phyloP scores from a whole-genome alignment of 2,797 vertebrate species.

The Psittacula derbiana region DNA sequence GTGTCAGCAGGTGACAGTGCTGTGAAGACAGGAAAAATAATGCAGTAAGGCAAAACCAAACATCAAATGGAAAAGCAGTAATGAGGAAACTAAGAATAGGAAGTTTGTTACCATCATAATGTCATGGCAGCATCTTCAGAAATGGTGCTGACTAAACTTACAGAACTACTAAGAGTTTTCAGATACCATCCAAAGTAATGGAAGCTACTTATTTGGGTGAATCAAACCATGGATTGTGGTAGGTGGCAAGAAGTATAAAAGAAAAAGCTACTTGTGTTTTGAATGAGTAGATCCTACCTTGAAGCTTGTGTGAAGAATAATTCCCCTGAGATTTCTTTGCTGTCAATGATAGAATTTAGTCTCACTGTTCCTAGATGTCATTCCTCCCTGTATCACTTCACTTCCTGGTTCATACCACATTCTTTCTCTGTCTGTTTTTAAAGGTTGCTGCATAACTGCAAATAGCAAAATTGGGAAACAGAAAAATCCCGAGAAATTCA shows the following conservation, averaged over 20 bases:
- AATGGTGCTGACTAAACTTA: neutral
- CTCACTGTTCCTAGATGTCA: neutral
- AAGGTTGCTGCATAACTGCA: neutral
- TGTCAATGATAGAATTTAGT: neutral
- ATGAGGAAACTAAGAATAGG: conserved; percentile 59
- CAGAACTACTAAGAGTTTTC: neutral
- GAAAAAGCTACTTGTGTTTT: neutral
- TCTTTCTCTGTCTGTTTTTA: neutral
- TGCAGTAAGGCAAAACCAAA: conserved; percentile 60
- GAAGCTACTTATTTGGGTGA: neutral
- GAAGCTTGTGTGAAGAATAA: neutral
- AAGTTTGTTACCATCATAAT: neutral
- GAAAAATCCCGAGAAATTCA: neutral
- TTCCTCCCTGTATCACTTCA: neutral
- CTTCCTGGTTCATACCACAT: neutral
- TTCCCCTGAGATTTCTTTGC: neutral
- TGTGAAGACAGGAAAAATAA: conserved; percentile 40
- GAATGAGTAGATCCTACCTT: neutral
- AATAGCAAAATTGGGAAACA: neutral
- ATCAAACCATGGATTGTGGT: neutral
- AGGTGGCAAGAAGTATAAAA: neutral
- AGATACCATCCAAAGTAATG: neutral
- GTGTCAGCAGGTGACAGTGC: conserved; percentile 59
- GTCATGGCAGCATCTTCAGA: neutral
- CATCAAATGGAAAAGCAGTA: conserved; percentile 58